These are phyloP conservation scores for Trematomus loennbergii DNA, from an alignment of 2,113 vertebrate species.

Conservation along the genomic window DNA sequence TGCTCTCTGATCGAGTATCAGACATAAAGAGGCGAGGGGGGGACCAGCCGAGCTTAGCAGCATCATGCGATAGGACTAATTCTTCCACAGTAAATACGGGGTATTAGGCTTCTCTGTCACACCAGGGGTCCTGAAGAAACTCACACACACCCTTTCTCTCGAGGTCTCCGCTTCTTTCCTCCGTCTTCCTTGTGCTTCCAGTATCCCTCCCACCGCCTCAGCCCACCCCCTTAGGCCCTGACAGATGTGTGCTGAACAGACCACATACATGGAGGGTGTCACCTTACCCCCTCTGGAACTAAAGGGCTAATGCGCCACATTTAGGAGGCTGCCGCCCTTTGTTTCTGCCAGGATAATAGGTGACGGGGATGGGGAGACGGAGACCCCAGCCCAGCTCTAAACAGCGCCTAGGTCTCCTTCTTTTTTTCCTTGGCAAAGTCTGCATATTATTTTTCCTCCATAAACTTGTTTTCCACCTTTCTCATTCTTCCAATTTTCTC, in stretches of 20 bases:
- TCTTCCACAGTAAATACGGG: constrained; percentile 72
- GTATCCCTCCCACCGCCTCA: constrained; percentile 44
- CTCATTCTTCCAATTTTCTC: neutral
- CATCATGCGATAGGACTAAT: constrained; percentile 63
- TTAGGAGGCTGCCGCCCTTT: constrained; percentile 81
- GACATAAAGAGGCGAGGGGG: constrained; percentile 18
- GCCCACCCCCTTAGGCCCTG: constrained; percentile 75
- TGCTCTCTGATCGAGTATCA: constrained; percentile 43
- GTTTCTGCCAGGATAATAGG: constrained; percentile 72
- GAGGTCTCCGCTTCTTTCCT: constrained; percentile 38
- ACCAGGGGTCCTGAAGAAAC: constrained; percentile 61
- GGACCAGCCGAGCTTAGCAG: constrained; percentile 50
- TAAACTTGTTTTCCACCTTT: constrained; percentile 2
- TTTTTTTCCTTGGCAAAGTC: constrained; percentile 8
- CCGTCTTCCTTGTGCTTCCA: constrained; percentile 52
- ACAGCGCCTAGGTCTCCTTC: constrained; percentile 5
- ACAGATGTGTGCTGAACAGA: constrained; percentile 84
- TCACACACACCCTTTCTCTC: constrained; percentile 41
- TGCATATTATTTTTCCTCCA: neutral
- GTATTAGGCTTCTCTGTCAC: constrained; percentile 63
- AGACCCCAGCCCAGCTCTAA: constrained; percentile 38
- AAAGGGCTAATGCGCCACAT: constrained; percentile 80
- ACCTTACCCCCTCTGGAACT: constrained; percentile 81
- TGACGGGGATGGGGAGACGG: constrained; percentile 56
- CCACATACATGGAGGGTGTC: constrained; percentile 84